phyloP scores from a whole-genome alignment of 2,797 vertebrate species.

The Pangasius larnaudii region DNA sequence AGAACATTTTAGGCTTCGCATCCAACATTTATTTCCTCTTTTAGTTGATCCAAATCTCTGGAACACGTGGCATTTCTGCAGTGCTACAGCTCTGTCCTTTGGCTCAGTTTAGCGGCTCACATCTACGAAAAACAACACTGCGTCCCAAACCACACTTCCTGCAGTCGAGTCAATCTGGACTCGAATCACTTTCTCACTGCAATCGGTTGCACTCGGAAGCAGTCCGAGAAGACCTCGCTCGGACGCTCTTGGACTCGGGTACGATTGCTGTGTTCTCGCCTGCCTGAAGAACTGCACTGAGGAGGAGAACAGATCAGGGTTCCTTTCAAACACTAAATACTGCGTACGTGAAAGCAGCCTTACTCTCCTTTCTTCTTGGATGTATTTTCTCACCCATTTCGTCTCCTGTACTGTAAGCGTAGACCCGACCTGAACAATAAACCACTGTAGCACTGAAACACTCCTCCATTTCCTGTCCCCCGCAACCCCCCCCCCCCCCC shows the following conservation, averaged over 20 bases:
- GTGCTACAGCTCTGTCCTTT: background rate
- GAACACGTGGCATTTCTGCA: background rate
- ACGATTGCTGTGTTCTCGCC: background rate
- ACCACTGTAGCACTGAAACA: slow-evolving; percentile 49
- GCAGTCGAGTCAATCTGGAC: background rate
- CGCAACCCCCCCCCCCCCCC: background rate
- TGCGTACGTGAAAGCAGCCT: background rate
- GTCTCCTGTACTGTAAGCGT: slow-evolving; percentile 29
- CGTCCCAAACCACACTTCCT: background rate
- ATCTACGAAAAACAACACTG: background rate
- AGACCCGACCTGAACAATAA: slow-evolving; percentile 52
- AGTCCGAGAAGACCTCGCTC: background rate
- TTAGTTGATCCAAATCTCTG: background rate
- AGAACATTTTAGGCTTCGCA: background rate
- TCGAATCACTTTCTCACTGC: background rate
- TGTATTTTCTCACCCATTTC: slow-evolving; percentile 21
- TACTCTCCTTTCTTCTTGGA: background rate
- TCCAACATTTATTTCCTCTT: background rate
- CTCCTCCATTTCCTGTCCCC: slow-evolving; percentile 35
- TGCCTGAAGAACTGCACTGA: background rate
- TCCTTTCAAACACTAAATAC: background rate
- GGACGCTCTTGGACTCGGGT: background rate
- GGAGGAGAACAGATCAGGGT: background rate
- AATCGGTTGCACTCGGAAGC: background rate
- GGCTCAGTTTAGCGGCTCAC: background rate